phyloP scores from a whole-genome alignment of 1,140 invertebrate species.

The Drosophila nasuta region DNA sequence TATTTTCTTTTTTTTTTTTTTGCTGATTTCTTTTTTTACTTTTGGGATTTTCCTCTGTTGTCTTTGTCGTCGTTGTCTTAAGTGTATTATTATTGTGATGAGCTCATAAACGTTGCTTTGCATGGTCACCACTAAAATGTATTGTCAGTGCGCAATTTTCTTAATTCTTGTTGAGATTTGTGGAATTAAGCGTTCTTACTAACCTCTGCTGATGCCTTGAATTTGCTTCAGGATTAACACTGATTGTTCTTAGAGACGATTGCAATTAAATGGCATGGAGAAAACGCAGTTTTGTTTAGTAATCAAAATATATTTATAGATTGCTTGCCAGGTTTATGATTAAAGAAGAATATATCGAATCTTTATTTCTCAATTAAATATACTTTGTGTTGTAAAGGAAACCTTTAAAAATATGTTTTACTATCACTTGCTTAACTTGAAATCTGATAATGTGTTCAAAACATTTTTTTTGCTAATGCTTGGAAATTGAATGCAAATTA shows the following conservation, averaged over 20 bases:
- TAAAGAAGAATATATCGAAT: too few relatives aligned
- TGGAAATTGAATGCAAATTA: too few relatives aligned
- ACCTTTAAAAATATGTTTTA: too few relatives aligned
- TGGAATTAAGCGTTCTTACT: neutral
- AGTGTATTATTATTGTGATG: neutral
- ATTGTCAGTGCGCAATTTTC: neutral
- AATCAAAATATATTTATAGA: too few relatives aligned
- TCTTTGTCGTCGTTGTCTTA: neutral
- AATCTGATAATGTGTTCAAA: too few relatives aligned
- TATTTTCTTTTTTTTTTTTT: neutral
- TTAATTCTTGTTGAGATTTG: conserved; percentile 2
- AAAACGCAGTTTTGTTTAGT: too few relatives aligned
- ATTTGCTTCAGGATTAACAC: neutral
- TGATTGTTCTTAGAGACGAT: neutral
- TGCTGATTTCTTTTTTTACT: neutral
- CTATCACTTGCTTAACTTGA: too few relatives aligned
- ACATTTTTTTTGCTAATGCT: too few relatives aligned
- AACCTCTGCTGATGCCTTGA: neutral
- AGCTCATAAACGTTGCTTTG: neutral
- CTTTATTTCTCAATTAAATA: too few relatives aligned
- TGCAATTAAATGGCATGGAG: too few relatives aligned
- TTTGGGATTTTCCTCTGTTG: neutral
- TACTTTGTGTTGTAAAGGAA: too few relatives aligned
- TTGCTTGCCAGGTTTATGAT: too few relatives aligned
- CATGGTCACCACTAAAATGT: neutral